These are phyloP conservation scores for Channa maculata DNA, from an alignment of 2,113 vertebrate genomes.

Conservation along the genomic window DNA sequence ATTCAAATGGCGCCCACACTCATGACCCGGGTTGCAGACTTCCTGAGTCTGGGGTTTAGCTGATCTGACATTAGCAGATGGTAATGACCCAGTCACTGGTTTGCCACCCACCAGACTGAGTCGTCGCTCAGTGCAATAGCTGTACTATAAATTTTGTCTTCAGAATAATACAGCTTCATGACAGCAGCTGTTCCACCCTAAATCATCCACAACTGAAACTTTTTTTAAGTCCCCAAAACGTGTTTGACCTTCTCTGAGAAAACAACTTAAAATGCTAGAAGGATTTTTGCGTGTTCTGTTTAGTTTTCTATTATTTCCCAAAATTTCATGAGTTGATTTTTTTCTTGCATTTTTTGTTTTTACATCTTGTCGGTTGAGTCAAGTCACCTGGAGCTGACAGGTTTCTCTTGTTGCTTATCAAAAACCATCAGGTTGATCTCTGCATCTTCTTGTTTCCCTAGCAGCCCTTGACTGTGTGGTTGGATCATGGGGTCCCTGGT, in stretches of 20 bases:
- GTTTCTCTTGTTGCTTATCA: neutral
- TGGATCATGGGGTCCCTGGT: constrained; percentile 89
- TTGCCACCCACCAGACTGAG: constrained; percentile 35
- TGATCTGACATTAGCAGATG: constrained; percentile 45
- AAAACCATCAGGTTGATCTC: constrained; percentile 26
- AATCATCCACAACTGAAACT: neutral
- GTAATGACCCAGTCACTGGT: constrained; percentile 53
- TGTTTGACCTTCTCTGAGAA: neutral
- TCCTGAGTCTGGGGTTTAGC: constrained; percentile 67
- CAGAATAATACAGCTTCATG: neutral
- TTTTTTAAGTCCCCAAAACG: neutral
- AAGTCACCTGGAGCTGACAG: too few relatives aligned
- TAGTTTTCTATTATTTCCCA: neutral
- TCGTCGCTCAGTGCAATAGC: constrained; percentile 11
- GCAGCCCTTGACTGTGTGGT: constrained; percentile 87
- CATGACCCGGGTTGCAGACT: constrained; percentile 55
- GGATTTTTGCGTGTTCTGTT: neutral
- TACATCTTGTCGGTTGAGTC: neutral
- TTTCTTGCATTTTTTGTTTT: neutral
- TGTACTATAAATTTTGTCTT: neutral
- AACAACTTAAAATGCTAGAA: neutral
- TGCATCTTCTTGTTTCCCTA: constrained; percentile 43
- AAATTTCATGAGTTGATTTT: neutral
- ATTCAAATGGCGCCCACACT: constrained; percentile 42
- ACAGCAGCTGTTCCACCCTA: too few relatives aligned